phyloP scores from a whole-genome alignment of 1,140 invertebrate species.

The Drosophila rufa region DNA sequence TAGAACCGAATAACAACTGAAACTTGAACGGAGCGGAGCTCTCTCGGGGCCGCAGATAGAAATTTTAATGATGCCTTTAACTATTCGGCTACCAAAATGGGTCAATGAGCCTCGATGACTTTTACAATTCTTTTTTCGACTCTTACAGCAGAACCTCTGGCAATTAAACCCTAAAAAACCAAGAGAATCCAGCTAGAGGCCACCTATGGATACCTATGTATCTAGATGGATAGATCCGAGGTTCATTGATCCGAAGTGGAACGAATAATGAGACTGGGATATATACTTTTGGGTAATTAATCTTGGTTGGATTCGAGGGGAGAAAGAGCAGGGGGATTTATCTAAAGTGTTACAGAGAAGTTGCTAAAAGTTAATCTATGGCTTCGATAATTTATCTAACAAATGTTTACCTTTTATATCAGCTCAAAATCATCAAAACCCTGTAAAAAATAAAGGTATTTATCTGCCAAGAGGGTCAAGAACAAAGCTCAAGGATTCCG shows the following conservation, averaged over 20 bases:
- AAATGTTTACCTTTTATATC: too few relatives aligned
- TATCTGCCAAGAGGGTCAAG: too few relatives aligned
- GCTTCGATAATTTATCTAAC: too few relatives aligned
- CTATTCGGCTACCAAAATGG: conserved; percentile 58
- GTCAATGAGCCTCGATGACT: conserved; percentile 76
- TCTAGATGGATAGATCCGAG: conserved; percentile 2
- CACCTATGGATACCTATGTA: not conserved
- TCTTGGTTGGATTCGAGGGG: not conserved
- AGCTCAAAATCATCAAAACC: too few relatives aligned
- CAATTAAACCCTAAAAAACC: conserved; percentile 31
- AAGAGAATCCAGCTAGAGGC: not conserved
- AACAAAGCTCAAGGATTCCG: too few relatives aligned
- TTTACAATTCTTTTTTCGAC: conserved; percentile 42
- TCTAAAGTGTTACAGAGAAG: too few relatives aligned
- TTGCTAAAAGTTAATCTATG: too few relatives aligned
- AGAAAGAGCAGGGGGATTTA: not conserved
- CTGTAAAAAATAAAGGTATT: too few relatives aligned
- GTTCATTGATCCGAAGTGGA: conserved; percentile 30
- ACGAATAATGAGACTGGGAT: not conserved
- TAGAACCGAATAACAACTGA: conserved; percentile 4
- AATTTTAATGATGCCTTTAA: conserved; percentile 50
- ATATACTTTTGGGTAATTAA: not conserved
- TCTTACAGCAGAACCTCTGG: conserved; percentile 6
- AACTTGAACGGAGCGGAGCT: conserved; percentile 27
- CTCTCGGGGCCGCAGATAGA: conserved; percentile 18